Percentiles rank a stretch among this genome's conserved stretches.
Conservation (phyloP, 2,797 vertebrate species). For the Cygnus olor region DNA sequence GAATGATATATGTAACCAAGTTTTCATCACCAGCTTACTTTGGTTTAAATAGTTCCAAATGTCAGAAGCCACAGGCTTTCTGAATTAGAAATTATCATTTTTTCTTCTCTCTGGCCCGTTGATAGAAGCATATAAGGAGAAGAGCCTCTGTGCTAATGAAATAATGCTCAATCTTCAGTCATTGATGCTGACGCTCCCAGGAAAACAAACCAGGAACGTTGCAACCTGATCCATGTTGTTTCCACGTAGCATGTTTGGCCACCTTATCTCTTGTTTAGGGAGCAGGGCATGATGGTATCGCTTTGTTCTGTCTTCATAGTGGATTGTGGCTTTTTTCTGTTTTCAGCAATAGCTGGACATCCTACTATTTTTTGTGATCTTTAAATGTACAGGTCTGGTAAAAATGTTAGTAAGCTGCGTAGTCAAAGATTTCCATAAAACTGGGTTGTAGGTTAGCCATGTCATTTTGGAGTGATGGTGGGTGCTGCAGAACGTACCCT, state of each 20-base stretch:
- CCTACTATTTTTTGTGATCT: not conserved
- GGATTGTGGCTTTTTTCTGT: not conserved
- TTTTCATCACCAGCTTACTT: slow-evolving; percentile 1
- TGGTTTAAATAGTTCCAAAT: not conserved
- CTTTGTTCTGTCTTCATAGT: not conserved
- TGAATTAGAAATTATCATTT: not conserved
- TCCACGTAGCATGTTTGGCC: not conserved
- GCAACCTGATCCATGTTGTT: not conserved
- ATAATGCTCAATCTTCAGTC: not conserved
- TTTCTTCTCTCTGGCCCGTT: not conserved
- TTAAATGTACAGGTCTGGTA: not conserved
- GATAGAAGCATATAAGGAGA: not conserved
- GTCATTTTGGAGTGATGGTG: not conserved
- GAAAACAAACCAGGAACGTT: not conserved
- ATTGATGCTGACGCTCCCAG: not conserved
- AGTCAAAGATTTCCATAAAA: not conserved
- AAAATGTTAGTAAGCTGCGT: not conserved
- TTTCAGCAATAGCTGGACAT: not conserved
- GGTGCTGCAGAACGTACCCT: not conserved
- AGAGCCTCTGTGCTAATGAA: not conserved
- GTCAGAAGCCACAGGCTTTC: not conserved
- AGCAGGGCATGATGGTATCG: not conserved
- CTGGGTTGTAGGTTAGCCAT: rapidly evolving
- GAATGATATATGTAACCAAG: not conserved
- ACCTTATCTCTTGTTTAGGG: not conserved